Base-by-base conservation (phyloP, 2,797 vertebrate genomes). In the Garrulus glandarius region DNA sequence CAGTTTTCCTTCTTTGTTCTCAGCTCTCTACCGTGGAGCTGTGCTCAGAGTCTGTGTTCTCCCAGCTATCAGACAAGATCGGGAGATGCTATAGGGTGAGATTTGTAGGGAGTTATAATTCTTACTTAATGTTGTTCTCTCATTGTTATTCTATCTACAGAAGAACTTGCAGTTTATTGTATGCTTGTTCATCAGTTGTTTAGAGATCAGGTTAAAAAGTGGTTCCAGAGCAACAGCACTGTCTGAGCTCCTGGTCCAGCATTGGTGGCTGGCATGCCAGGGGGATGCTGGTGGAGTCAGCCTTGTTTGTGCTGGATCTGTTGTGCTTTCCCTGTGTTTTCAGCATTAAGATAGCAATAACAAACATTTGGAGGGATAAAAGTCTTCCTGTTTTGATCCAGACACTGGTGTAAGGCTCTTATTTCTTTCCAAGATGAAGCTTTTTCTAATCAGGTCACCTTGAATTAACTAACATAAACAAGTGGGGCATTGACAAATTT, bases 1-100 rank as follows among this genome's bases (percentile, higher is more conserved):
- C 70, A 78, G 55, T 22, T 84, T 93, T 78, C 23, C 16, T 71
- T 60, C 57, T 92, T 92, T 91, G 41, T 20, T 88, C 36, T 86
- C 50, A 30, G 16, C 44, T 92, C 71, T 92, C 79, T 78, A 6
- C 63, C 46, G 36, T 27, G 39, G 50, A 79, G 30, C 21, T 65
- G 41, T 75, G 34, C 39, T 89, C 75, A 47, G 37, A 30, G 13
- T 32, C 55, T 68, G 7, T 2, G 7, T 7, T 90, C 16, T 78
- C 61, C 17, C 49, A 77, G 21, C 41, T 82, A n/a, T 49, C 43
- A n/a, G 24, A 56, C 21, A 53, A 9, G 37, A 84, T 53, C 70
- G 71, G 32, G 53, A 82, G 71, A 77, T 34, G 34, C 14, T 1
- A 1, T 7, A 76, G 41, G 24, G 56, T 44, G 11, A 72, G 41